Evolutionary conservation across 2,797 vertebrate species (phyloP), one percentile per base, ranked within the genome.

Genomic region (Huso huso): DNA sequence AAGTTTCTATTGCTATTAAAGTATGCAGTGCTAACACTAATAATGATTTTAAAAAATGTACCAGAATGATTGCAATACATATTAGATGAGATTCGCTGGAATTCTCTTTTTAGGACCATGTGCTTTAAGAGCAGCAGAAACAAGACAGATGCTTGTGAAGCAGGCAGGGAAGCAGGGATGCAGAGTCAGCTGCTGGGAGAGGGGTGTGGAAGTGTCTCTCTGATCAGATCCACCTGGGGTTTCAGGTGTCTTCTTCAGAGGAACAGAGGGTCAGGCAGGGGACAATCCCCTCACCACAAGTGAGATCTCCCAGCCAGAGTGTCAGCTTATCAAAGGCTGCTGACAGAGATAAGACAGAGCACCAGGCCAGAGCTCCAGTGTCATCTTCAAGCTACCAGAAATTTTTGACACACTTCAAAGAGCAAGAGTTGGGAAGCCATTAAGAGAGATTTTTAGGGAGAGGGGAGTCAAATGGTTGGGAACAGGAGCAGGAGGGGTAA

Each of bases 401-500:
- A 76, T 78, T 9, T 75, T 65, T 63, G 73, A 73, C 10, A 51
- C 70, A 79, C 84, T 84, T 87, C 86, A 88, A 84, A 87, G 84
- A 72, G 62, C 0, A 7, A 10, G 6, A 3, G 13, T 2, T 0
- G 67, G 2, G 71, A 61, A 13, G 66, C 12, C 15, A 70, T 69
- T 1, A 0, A 0, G 1, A n/a, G 13, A 61, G 15, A 61, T 15
- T 13, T 23, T 23, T 48, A 62, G 5, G 37, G 37, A 37, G 37
- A 37, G 4, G 5, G 37, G 37, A 62, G 61, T 9, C 53, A 55
- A 55, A 55, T 55, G 53, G 9, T 55, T 10, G n/a, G 7, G 53
- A 55, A 55, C 53, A 55, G 53, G 53, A 55, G n/a, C 37, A 37
- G 37, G 37, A 37, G 37, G 37, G 53, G 53, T n/a, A 4, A 55